Evolutionary conservation across 2,113 vertebrate genomes (phyloP), one percentile per base, ranked within the genome.

Genomic region (Columba livia): DNA sequence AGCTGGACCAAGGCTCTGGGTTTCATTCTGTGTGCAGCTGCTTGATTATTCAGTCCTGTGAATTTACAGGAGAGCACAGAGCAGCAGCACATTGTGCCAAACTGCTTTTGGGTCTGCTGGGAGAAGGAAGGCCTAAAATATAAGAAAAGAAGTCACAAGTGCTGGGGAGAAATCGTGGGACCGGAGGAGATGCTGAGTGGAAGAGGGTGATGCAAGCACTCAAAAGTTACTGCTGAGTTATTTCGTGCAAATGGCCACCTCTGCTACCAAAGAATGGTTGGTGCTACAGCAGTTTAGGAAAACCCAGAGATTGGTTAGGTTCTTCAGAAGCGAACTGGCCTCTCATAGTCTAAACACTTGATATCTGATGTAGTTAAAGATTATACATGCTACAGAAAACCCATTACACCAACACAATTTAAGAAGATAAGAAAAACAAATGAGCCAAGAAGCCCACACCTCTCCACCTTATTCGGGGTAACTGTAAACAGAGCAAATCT

Each of bases 1-100:
- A 83, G n/a, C 53, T 57, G 44, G 34, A 61, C 21, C 0, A 0
- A 53, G 44, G 36, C 12, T 69, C 25, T 18, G 15, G 5, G 23
- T 36, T 88, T 75, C 38, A 5, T 51, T 93, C 72, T 38, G 9
- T 2, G 3, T 7, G 29, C 53, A 67, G 67, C 48, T 88, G 87
- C 69, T 57, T 23, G 58, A 26, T 56, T 50, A 3, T 19, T 58
- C 65, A 18, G 15, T 10, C 6, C 6, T 12, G 19, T 6, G 51
- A 78, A 62, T 70, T 65, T 70, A 48, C 51, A 66, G 79, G 31
- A 2, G 4, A 92, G 32, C 21, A 6, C 40, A 54, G 65, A 93
- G 18, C 44, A 79, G 50, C 40, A 83, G 44, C 18, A 34, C 9
- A 2, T n/a, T 60, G 44, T 57, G 44, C 34, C 47, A 19, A 82